phyloP scores from a whole-genome alignment of 64 coral and sea anemone species.

The Hydrozoanthus tunicans region DNA sequence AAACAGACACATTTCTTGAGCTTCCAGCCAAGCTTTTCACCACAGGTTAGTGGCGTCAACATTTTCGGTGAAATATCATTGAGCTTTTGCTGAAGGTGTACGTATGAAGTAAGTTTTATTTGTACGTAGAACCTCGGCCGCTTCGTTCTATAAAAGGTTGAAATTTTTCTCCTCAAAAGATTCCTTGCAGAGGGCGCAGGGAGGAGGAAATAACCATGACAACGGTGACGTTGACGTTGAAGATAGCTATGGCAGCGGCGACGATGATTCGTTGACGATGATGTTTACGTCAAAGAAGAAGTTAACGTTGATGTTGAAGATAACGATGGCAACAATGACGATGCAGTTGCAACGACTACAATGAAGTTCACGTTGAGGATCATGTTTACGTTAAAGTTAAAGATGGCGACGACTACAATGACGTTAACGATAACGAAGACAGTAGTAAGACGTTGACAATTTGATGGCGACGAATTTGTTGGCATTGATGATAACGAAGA shows the following conservation, averaged over 20 bases:
- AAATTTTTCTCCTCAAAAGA: too few relatives aligned
- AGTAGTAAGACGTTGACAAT: background rate
- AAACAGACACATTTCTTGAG: background rate
- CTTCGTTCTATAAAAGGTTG: too few relatives aligned
- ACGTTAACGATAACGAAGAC: background rate
- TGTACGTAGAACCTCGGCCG: background rate
- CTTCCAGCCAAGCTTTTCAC: constrained; percentile 18
- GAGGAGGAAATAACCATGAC: too few relatives aligned
- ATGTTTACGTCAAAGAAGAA: background rate
- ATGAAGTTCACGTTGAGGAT: background rate
- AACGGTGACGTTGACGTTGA: too few relatives aligned
- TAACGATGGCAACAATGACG: background rate
- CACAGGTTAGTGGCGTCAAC: background rate
- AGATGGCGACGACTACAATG: background rate
- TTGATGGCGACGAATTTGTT: background rate
- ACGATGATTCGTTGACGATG: background rate
- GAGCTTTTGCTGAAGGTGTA: background rate
- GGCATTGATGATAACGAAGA: background rate
- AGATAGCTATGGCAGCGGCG: background rate
- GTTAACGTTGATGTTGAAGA: background rate
- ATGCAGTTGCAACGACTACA: background rate
- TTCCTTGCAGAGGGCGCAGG: too few relatives aligned
- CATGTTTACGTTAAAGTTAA: background rate
- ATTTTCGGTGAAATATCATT: background rate
- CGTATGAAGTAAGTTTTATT: background rate